These are phyloP conservation scores for Macaca nemestrina DNA, from an alignment of 2,113 vertebrate species.

Conservation along the genomic window DNA sequence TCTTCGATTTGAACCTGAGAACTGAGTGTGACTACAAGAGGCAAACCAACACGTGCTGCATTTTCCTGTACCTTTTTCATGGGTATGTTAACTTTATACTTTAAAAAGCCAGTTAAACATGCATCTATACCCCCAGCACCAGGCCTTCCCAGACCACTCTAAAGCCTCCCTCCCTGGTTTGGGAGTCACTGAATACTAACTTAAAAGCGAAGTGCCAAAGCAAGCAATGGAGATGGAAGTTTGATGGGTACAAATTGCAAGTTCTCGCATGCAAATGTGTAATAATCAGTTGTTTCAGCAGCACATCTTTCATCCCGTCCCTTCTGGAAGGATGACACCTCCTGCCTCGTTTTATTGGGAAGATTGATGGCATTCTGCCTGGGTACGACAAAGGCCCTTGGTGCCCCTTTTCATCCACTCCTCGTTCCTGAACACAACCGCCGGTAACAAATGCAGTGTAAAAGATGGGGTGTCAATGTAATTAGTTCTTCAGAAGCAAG, in stretches of 20 bases:
- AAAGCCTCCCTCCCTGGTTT: not conserved
- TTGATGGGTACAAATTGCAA: constrained; percentile 60
- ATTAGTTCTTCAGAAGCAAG: constrained; percentile 54
- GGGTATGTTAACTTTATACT: not conserved
- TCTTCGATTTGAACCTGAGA: not conserved
- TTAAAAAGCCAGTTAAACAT: not conserved
- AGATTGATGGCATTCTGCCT: constrained; percentile 61
- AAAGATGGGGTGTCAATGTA: constrained; percentile 32
- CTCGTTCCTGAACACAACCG: not conserved
- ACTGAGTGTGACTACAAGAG: not conserved
- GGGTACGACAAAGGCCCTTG: not conserved
- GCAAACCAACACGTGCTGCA: fast-evolving
- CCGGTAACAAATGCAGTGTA: constrained; percentile 11
- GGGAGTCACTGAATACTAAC: not conserved
- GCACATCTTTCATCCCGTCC: constrained; percentile 62
- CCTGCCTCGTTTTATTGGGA: constrained; percentile 42
- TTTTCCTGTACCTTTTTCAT: not conserved
- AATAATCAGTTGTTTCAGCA: constrained; percentile 61
- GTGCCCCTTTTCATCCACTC: not conserved
- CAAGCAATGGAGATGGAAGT: not conserved
- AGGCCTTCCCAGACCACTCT: not conserved
- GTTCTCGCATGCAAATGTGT: constrained; percentile 60
- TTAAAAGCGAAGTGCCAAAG: not conserved
- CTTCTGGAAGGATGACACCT: constrained; percentile 68
- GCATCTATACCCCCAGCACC: no score